Evolutionary conservation across 2,888 invertebrate species (phyloP), one percentile per base, ranked within the genome.

Genomic region (Sinodicranocentrus sp.): DNA sequence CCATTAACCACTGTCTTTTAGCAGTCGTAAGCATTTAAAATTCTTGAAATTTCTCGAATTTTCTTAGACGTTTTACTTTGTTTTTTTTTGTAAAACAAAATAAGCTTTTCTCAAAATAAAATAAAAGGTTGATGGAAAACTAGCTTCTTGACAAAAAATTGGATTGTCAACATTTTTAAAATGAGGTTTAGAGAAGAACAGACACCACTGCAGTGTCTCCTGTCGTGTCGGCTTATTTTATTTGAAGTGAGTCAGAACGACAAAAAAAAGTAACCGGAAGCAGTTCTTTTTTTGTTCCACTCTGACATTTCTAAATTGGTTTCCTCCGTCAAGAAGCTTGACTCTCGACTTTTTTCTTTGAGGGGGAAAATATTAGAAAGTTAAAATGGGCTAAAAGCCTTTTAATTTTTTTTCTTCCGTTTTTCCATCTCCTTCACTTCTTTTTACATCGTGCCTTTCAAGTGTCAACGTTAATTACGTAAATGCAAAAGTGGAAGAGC

Each of bases 401-500:
- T 77, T 77, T 68, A 82, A 76, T 82, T 82, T 75, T 76, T 33
- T 63, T 82, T n/a, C 72, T 63, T 39, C 48, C 28, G 13, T 19
- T 39, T 70, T 48, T n/a, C 39, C 65, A 39, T 33, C n/a, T 15
- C 26, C 2, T 48, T 17, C n/a, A 10, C 48, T 48, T n/a, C 48
- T 48, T 48, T 39, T 68, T 23, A 39, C 59, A 10, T 26, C 59
- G 8, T 54, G 23, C 82, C 48, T 52, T 68, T 80, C 85, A 84
- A 83, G 86, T 86, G 87, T 85, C 86, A 86, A 84, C 84, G 84
- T 84, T 87, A 85, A 87, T 86, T 87, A 86, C 85, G 77, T 43
- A 77, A 68, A 67, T 54, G 77, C 21, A 77, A 68, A 68, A 68
- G 57, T 67, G 61, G 52, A 73, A 44, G 33, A n/a, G n/a, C n/a